Evolutionary conservation across 2,797 vertebrate species (phyloP).

Genomic region (Tamandua tetradactyla): DNA sequence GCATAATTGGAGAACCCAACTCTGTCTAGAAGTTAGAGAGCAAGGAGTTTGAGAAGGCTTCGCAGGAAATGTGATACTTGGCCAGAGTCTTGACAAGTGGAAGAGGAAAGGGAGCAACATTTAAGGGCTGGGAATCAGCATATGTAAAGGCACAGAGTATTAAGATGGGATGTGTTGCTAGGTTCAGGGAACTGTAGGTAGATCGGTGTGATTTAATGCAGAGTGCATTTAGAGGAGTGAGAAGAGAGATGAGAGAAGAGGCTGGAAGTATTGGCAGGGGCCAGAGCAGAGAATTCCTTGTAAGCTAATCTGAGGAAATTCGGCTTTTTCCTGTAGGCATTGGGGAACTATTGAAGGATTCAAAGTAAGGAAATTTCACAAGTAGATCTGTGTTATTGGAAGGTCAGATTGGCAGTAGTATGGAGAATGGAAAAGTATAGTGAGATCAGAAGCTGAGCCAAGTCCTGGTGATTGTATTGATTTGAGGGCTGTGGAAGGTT

Average conservation of each 20-base stretch:
- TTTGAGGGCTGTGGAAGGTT: neutral
- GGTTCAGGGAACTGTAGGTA: neutral
- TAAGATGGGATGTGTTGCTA: constrained; percentile 19
- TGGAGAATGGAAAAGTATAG: neutral
- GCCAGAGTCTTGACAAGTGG: constrained; percentile 29
- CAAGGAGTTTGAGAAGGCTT: constrained; percentile 1
- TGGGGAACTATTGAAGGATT: neutral
- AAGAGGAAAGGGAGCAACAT: neutral
- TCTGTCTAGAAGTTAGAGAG: neutral
- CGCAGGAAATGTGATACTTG: constrained; percentile 39
- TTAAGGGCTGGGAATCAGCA: constrained; percentile 1
- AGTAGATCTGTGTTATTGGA: constrained; percentile 19
- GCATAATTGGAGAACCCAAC: neutral
- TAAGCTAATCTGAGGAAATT: constrained; percentile 26
- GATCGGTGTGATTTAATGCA: neutral
- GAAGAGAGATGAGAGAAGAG: neutral
- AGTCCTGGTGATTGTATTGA: constrained; percentile 18
- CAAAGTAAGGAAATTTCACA: neutral
- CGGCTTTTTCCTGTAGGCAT: neutral
- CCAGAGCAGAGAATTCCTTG: constrained; percentile 10
- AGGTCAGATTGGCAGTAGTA: neutral
- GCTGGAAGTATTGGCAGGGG: neutral
- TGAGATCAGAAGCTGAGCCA: constrained; percentile 17
- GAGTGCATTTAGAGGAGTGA: neutral
- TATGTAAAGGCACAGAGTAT: neutral